Base-by-base conservation (phyloP, 2,113 vertebrate species). In the Labeo catla region DNA sequence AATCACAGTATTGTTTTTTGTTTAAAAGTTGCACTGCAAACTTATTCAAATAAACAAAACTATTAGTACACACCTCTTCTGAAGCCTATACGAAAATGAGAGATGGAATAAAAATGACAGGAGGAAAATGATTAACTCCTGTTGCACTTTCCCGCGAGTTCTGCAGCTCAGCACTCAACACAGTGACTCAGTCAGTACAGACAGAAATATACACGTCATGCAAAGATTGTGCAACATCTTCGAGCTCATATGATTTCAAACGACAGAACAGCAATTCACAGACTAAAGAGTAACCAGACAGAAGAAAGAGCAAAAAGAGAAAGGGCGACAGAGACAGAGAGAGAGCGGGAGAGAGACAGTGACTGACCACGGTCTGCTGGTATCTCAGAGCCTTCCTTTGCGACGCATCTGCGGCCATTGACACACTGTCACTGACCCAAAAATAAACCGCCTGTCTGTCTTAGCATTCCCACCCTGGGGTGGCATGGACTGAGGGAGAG, bases 331-430 rank as follows among this genome's bases (percentile, higher is more conserved):
- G 3, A 89, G 85, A 36, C 23, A 76, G 45, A 66, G 15, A 83
- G 9, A 52, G 21, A 34, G 57, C 61, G 28, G 68, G 43, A 80
- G 54, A 86, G 76, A 83, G 86, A 70, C 36, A 49, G 85, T 87
- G 86, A 94, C 93, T 93, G 90, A 97, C 96, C 97, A 97, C 93
- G 87, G 96, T 96, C 86, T 96, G 95, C 85, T 97, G 96, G 92
- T 96, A 97, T 85, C 90, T 95, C 84, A 97, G 94, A 2, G 95
- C 93, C 93, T 94, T 97, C 85, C 95, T 95, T 87, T 95, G 94
- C 94, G 94, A 95, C 76, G 93, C 94, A 95, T 96, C 94, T 94
- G 95, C 95, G 90, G 96, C 95, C 96, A 97, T 97, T 93, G 94
- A 95, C 92, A 94, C 93, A 92, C 93, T 90, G 94, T 95, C 94